Conservation (phyloP, 2,888 invertebrate species). For the Erebia aethiops region DNA sequence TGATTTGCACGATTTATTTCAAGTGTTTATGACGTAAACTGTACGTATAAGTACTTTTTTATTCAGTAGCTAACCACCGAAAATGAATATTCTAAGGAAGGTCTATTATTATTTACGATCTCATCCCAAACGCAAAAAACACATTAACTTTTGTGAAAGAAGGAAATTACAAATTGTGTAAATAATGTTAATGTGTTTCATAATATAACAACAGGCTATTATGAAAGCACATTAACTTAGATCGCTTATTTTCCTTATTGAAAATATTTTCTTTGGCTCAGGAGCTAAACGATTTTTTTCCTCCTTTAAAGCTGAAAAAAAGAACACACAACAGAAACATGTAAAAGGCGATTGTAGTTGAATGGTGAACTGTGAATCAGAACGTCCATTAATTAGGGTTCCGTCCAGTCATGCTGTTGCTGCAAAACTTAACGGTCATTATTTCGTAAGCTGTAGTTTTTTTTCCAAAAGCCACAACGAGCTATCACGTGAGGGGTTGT, state of each 20-base stretch:
- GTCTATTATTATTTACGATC: slow-evolving; percentile 27
- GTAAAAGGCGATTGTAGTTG: too few species aligned
- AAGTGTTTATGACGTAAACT: background rate
- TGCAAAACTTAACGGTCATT: too few species aligned
- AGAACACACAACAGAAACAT: too few species aligned
- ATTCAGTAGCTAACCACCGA: background rate
- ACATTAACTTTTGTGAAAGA: slow-evolving; percentile 29
- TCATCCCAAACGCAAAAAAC: slow-evolving; percentile 24
- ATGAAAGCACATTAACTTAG: slow-evolving; percentile 34
- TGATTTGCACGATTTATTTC: background rate
- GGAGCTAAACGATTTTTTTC: background rate
- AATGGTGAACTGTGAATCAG: too few species aligned
- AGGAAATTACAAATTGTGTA: slow-evolving; percentile 35
- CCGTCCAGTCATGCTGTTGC: too few species aligned
- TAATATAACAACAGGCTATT: slow-evolving; percentile 23
- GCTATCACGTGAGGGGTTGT: too few species aligned
- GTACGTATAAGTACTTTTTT: background rate
- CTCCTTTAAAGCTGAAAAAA: background rate
- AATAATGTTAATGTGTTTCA: slow-evolving; percentile 23
- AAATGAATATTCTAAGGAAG: slow-evolving; percentile 18
- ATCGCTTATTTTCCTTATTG: slow-evolving; percentile 27
- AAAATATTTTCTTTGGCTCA: background rate
- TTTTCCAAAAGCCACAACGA: background rate
- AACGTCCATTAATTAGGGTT: too few species aligned
- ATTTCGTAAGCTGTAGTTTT: background rate